Base-by-base conservation (phyloP, 2,888 invertebrate genomes). In the Ellobium chinense region DNA sequence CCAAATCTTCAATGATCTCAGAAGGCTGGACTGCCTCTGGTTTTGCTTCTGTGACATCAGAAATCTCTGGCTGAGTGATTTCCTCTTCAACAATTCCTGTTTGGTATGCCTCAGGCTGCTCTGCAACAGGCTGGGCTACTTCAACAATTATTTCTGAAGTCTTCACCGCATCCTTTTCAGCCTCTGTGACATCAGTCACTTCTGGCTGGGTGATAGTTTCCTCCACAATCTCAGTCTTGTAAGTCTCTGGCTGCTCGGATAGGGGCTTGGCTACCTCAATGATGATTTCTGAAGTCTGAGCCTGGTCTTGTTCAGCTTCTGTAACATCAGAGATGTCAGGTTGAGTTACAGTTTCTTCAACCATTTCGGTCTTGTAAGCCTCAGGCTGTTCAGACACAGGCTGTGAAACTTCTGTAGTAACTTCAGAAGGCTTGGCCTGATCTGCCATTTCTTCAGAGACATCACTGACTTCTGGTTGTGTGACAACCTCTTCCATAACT, bases 101-200 rank as follows among this genome's bases (percentile, higher is more conserved):
- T 58, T 82, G 62, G 58, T 73, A 82, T 29, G 65, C 82, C 14
- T 46, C 69, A 12, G 74, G 56, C 27, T 54, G 68, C 27, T 78
- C 66, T 65, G 83, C 81, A 54, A 80, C 74, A 54, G 76, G 69
- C 54, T 84, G 72, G 21, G 58, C 79, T 27, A 83, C 5, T 34
- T 85, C 87, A 65, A 77, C 37, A n/a, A 34, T 29, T 14, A 83
- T 80, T 73, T 86, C 85, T 21, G 65, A 65, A 60, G 78, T 34
- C 12, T 75, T 68, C 37, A 70, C 83, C 4, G 75, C 80, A 24
- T 81, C 77, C 56, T 60, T 36, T 14, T 31, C 68, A 56, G 72
- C 76, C 72, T 86, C 86, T 24, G 69, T 62, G 2, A 87, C 83
- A 12, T 85, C 84, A 60, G 81, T 74, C 12, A 86, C 78, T 60